These are phyloP conservation scores for Theropithecus gelada DNA, from an alignment of 2,113 vertebrate species.

Conservation along the genomic window DNA sequence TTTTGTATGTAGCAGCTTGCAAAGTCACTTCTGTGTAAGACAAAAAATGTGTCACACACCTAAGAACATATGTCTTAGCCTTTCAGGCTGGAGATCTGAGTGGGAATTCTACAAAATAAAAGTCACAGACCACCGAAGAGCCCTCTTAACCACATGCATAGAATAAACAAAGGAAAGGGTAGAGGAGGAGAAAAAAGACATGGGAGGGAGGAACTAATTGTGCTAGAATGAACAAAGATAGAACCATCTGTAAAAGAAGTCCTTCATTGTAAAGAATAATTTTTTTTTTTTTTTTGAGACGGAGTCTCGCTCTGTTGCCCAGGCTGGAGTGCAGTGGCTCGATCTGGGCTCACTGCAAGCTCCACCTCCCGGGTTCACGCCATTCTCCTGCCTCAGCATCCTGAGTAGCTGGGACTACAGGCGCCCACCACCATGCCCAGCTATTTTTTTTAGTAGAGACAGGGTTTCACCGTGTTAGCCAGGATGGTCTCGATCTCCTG, in stretches of 20 bases:
- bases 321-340: too few relatives aligned
- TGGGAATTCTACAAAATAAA: conserved; percentile 6
- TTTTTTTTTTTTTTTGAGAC: too few relatives aligned
- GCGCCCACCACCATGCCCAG: too few relatives aligned
- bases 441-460: too few relatives aligned
- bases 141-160: background rate
- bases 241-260: background rate
- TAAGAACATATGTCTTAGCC: background rate
- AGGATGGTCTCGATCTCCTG: too few relatives aligned
- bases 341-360: too few relatives aligned
- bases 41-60: conserved; percentile 41
- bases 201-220: background rate
- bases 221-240: background rate
- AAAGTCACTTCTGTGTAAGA: conserved; percentile 48
- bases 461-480: too few relatives aligned
- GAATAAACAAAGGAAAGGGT: background rate
- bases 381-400: too few relatives aligned
- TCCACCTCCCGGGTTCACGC: fast-evolving
- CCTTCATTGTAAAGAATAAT: background rate
- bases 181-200: background rate
- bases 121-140: background rate
- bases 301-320: too few relatives aligned
- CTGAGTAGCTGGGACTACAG: too few relatives aligned
- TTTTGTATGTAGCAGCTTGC: conserved; percentile 56
- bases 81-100: background rate